Evolutionary conservation across 2,888 invertebrate species (phyloP).

Genomic region (Chrysomela aeneicollis): DNA sequence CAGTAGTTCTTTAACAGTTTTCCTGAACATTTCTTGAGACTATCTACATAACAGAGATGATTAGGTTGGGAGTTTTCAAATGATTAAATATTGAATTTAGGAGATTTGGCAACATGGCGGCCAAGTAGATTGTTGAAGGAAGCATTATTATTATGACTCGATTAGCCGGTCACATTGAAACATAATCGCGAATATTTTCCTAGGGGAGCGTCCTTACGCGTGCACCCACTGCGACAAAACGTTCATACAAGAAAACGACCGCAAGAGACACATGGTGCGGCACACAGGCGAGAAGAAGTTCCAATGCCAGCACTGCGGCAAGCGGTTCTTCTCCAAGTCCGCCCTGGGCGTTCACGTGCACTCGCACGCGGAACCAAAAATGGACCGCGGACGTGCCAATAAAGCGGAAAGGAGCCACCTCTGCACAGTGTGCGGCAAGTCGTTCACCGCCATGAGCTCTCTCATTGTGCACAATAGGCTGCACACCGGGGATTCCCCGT

Average conservation of each 20-base stretch:
- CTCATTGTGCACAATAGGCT: constrained; percentile 40
- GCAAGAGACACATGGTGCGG: constrained; percentile 29
- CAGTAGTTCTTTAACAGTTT: too few species aligned
- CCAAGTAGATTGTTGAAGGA: too few species aligned
- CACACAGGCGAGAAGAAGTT: constrained; percentile 34
- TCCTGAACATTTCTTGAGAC: too few species aligned
- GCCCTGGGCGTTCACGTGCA: constrained; percentile 31
- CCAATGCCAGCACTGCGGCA: constrained; percentile 40
- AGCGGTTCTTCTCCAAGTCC: constrained; percentile 33
- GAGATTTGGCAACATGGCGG: too few species aligned
- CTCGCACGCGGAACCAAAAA: constrained; percentile 8
- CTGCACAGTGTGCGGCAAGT: constrained; percentile 45
- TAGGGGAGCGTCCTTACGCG: constrained; percentile 39
- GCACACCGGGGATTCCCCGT: constrained; percentile 33
- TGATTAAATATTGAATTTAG: too few species aligned
- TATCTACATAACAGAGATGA: too few species aligned
- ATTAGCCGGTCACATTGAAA: too few species aligned
- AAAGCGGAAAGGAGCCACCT: constrained; percentile 20
- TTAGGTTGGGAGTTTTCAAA: too few species aligned
- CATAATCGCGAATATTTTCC: too few species aligned
- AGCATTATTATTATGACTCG: too few species aligned
- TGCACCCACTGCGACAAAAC: constrained; percentile 35
- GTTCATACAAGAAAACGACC: constrained; percentile 38
- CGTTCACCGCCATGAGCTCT: constrained; percentile 45
- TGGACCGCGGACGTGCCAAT: too few species aligned